These are phyloP conservation scores for Chaetodon auriga DNA, from an alignment of 2,113 vertebrate species.

Conservation along the genomic window DNA sequence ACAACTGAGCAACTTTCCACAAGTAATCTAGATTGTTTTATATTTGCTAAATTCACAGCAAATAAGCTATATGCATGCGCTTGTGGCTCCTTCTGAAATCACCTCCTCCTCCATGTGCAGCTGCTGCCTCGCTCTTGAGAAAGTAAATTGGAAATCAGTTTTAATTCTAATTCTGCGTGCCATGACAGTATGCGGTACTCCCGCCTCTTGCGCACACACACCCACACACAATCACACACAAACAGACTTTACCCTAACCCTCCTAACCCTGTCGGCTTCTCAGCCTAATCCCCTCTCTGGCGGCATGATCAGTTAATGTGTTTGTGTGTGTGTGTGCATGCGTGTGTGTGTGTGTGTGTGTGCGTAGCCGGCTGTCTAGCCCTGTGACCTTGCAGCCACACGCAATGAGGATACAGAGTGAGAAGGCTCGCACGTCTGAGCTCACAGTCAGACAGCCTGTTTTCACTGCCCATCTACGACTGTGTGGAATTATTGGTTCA, in stretches of 20 bases:
- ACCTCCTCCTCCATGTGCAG: conserved; percentile 31
- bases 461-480: conserved; percentile 53
- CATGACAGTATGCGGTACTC: conserved; percentile 47
- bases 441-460: conserved; percentile 62
- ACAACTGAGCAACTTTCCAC: neutral
- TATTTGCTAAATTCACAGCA: conserved; percentile 2
- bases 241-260: conserved; percentile 66
- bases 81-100: conserved; percentile 18
- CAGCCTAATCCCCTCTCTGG: conserved; percentile 75
- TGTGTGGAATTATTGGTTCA: conserved; percentile 31
- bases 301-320: conserved; percentile 76
- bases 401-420: conserved; percentile 75
- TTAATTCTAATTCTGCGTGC: conserved; percentile 65
- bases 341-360: conserved; percentile 51
- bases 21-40: neutral
- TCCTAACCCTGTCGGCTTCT: conserved; percentile 74
- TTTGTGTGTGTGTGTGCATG: conserved; percentile 58
- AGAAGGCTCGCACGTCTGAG: conserved; percentile 74
- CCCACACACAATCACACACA: conserved; percentile 16
- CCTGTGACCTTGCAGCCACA: conserved; percentile 82
- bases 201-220: conserved; percentile 9
- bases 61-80: conserved; percentile 18
- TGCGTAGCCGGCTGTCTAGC: conserved; percentile 69
- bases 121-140: conserved; percentile 57
- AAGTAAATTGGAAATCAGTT: conserved; percentile 68